A percentile compares a stretch with the other conserved stretches of the same genome.
Evolutionary conservation across 1,140 invertebrate genomes (phyloP).

Genomic region (Maniola jurtina): DNA sequence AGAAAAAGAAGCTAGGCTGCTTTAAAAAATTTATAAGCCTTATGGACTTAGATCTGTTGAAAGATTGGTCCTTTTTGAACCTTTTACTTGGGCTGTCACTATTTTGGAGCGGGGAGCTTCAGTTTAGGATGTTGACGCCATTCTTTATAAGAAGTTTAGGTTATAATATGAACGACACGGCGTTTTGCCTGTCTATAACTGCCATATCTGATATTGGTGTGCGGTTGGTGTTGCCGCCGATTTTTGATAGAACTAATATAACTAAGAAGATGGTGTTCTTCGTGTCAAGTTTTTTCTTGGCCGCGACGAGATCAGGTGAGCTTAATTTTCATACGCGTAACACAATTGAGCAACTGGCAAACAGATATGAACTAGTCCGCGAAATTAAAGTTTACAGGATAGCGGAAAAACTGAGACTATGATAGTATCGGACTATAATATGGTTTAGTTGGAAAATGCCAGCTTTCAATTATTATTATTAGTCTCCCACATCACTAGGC

Average conservation of each 20-base stretch:
- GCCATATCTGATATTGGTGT: constrained; percentile 86
- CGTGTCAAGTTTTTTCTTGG: constrained; percentile 83
- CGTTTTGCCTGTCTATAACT: constrained; percentile 85
- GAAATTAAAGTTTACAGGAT: too few species aligned
- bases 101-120: constrained; percentile 86
- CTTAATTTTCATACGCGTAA: constrained; percentile 27
- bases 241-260: constrained; percentile 83
- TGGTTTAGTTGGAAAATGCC: not conserved
- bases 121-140: constrained; percentile 87
- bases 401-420: too few species aligned
- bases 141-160: constrained; percentile 85
- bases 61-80: constrained; percentile 84
- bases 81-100: constrained; percentile 84
- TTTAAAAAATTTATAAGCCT: constrained; percentile 77
- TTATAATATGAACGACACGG: constrained; percentile 82
- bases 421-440: not conserved
- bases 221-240: constrained; percentile 83
- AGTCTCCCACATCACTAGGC: not conserved
- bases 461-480: too few species aligned
- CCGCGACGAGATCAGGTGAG: constrained; percentile 85
- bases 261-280: constrained; percentile 85
- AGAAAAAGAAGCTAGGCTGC: constrained; percentile 70
- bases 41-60: constrained; percentile 83
- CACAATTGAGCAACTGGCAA: not conserved
- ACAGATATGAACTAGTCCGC: too few species aligned